phyloP scores from a whole-genome alignment of 2,797 vertebrate genomes.

The Periparus ater region DNA sequence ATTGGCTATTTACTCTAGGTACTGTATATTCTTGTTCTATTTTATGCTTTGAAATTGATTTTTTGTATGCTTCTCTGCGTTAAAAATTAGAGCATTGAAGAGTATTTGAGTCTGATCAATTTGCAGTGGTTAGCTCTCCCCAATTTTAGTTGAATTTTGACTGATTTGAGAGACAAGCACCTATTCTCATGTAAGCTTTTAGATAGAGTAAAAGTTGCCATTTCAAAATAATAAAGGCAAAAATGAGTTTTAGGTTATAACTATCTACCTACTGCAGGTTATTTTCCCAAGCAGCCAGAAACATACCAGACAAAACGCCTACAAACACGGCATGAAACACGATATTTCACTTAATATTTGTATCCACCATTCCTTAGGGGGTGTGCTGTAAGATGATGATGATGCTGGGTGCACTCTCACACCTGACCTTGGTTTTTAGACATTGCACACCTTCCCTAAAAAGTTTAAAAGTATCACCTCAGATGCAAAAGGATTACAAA shows the following conservation, averaged over 20 bases:
- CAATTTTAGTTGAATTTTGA: slow-evolving; percentile 11
- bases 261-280: neutral
- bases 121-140: slow-evolving; percentile 46
- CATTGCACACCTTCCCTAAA: slow-evolving; percentile 50
- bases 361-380: neutral
- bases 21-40: slow-evolving; percentile 52
- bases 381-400: neutral
- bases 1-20: slow-evolving; percentile 60
- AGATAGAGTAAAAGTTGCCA: neutral
- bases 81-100: slow-evolving; percentile 65
- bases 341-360: slow-evolving; percentile 18
- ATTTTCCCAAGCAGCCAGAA: slow-evolving; percentile 17
- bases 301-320: slow-evolving; percentile 1
- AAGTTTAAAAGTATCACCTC: slow-evolving; percentile 73
- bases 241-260: slow-evolving; percentile 17
- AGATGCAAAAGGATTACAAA: slow-evolving; percentile 57
- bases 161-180: slow-evolving; percentile 15
- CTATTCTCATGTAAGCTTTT: neutral
- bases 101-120: slow-evolving; percentile 63
- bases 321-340: neutral
- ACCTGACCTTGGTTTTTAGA: slow-evolving; percentile 60
- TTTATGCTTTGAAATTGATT: slow-evolving; percentile 73
- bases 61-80: slow-evolving; percentile 63
- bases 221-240: slow-evolving; percentile 28
- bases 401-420: neutral